A percentile compares a stretch with the other conserved stretches of the same genome.
phyloP scores from a whole-genome alignment of 2,888 invertebrate species.

The Eudemis profundana region DNA sequence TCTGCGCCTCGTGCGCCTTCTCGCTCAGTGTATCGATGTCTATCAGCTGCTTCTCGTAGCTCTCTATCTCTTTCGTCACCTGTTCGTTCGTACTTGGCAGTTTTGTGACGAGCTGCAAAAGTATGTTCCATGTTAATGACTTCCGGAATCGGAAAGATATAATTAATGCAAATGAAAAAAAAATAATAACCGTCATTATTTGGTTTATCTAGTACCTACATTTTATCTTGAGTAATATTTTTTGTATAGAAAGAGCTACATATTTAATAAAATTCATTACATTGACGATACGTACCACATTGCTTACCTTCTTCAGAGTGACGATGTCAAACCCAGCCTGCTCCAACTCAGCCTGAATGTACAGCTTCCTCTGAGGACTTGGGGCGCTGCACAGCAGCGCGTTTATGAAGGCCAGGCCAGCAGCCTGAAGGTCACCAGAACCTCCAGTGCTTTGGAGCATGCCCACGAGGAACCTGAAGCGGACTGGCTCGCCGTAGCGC shows the following conservation, averaged over 20 bases:
- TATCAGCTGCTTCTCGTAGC: slow-evolving; percentile 91
- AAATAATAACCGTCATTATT: too few species aligned
- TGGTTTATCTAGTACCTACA: too few species aligned
- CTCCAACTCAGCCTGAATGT: slow-evolving; percentile 93
- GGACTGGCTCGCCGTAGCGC: slow-evolving; percentile 95
- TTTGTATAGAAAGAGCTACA: too few species aligned
- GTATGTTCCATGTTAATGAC: slow-evolving; percentile 1
- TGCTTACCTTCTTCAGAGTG: slow-evolving; percentile 84
- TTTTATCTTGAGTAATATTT: too few species aligned
- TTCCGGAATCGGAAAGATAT: background rate
- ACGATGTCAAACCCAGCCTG: slow-evolving; percentile 91
- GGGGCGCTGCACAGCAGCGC: slow-evolving; percentile 92
- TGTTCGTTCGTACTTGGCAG: slow-evolving; percentile 87
- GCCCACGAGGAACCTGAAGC: slow-evolving; percentile 95
- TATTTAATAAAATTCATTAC: background rate
- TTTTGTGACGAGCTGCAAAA: slow-evolving; percentile 86
- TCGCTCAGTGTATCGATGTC: slow-evolving; percentile 91
- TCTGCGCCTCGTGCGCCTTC: slow-evolving; percentile 89
- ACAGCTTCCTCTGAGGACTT: slow-evolving; percentile 90
- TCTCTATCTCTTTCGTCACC: slow-evolving; percentile 88
- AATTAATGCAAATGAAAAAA: too few species aligned
- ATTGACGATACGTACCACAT: slow-evolving; percentile 6
- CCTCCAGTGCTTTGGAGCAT: slow-evolving; percentile 93
- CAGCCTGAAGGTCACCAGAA: slow-evolving; percentile 89
- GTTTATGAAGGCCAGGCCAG: slow-evolving; percentile 94